Percentiles rank a stretch among this genome's conserved stretches.
Evolutionary conservation across 2,888 invertebrate genomes (phyloP).

Genomic region (Pimpla rufipes): DNA sequence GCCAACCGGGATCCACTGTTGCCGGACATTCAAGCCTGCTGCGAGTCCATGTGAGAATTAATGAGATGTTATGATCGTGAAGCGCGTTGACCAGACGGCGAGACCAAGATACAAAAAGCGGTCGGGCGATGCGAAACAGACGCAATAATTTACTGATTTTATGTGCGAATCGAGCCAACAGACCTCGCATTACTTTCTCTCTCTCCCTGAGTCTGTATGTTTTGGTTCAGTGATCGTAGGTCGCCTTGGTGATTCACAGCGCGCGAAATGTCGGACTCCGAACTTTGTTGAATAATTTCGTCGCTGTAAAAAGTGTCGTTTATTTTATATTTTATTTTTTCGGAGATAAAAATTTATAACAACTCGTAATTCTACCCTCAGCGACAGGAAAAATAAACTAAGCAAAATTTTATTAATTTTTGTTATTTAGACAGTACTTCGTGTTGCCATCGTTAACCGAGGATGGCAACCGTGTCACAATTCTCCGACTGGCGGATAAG

Average conservation of each 20-base stretch:
- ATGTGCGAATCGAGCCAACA: not conserved
- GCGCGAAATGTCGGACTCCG: not conserved
- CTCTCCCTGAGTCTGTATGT: not conserved
- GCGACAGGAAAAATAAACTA: not conserved
- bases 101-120: not conserved
- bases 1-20: slow-evolving; percentile 81
- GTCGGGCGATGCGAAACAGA: not conserved
- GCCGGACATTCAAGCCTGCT: slow-evolving; percentile 80
- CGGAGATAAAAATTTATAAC: no score
- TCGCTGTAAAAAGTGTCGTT: no score
- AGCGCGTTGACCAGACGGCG: not conserved
- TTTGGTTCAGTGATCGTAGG: slow-evolving; percentile 4
- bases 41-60: slow-evolving; percentile 78
- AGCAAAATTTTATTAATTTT: not conserved
- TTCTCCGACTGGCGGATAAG: slow-evolving; percentile 78
- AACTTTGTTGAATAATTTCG: not conserved
- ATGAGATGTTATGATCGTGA: slow-evolving; percentile 5
- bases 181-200: slow-evolving; percentile 1
- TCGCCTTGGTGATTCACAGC: not conserved
- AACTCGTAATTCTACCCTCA: no score
- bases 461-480: slow-evolving; percentile 82
- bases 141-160: not conserved
- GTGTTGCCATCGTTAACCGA: slow-evolving; percentile 82
- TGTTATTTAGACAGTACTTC: slow-evolving; percentile 81
- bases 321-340: no score